Conservation (phyloP, 2,113 vertebrate species). For the Pelmatolapia mariae region DNA sequence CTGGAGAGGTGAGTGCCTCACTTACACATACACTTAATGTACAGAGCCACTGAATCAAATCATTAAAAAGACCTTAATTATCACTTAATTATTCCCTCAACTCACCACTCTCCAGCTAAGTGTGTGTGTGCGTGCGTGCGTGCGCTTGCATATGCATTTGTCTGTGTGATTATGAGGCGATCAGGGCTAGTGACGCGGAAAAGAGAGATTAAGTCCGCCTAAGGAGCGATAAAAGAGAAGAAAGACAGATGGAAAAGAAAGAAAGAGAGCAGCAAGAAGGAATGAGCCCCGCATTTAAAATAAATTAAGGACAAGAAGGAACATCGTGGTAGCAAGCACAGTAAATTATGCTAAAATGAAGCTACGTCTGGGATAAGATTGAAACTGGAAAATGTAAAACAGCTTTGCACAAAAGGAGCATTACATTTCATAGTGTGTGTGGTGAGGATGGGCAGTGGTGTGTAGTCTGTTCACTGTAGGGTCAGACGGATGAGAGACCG, state of each 20-base stretch:
- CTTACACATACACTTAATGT: constrained; percentile 67
- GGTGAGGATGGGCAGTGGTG: constrained; percentile 25
- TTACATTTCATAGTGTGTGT: not conserved
- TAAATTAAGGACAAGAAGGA: constrained; percentile 28
- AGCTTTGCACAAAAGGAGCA: constrained; percentile 3
- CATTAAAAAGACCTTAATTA: constrained; percentile 81
- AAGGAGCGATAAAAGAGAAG: constrained; percentile 62
- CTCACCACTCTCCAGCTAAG: constrained; percentile 51
- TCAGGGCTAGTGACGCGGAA: constrained; percentile 61
- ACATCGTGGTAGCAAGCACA: not conserved
- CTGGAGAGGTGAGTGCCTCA: constrained; percentile 75
- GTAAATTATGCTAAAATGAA: constrained; percentile 34
- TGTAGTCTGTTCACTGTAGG: constrained; percentile 26
- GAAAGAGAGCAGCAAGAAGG: constrained; percentile 23
- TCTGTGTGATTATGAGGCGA: constrained; percentile 57
- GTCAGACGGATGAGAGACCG: constrained; percentile 50
- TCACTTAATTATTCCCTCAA: constrained; percentile 78
- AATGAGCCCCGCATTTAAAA: constrained; percentile 42
- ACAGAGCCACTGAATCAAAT: constrained; percentile 80
- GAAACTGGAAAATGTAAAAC: constrained; percentile 41
- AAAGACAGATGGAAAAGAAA: constrained; percentile 61
- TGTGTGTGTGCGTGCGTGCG: not conserved
- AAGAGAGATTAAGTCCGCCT: constrained; percentile 67
- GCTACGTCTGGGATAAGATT: constrained; percentile 8
- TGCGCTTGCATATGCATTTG: constrained; percentile 50